Evolutionary conservation across 2,888 invertebrate species (phyloP), one percentile per base, ranked within the genome.

Genomic region (Rugalucina vietnamica): DNA sequence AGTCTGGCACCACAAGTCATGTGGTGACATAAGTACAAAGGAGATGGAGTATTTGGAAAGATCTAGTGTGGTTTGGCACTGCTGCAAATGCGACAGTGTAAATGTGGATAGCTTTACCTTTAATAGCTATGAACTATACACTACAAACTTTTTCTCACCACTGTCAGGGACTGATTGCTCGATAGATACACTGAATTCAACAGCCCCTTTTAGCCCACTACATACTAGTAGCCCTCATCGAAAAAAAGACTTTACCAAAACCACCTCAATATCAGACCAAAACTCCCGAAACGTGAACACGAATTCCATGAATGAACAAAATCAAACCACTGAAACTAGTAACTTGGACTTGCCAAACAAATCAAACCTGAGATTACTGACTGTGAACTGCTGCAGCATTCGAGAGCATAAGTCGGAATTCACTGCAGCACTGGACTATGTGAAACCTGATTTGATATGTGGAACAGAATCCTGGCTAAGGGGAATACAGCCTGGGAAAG

Each of bases 71-170:
- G 79, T 73, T 0, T 79, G 79, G 79, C 43, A 29, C 14, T 79
- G 73, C 24, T 79, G 73, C 27, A 79, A 10, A 24, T 79, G 79
- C 32, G n/a, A 79, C 18, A 79, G 79, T 37, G 43, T 73, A 14
- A 79, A 79, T 34, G 43, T 79, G 18, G 79, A 79, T 34, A 65
- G n/a, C 24, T 79, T 79, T 24, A 79, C 79, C 24, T 73, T 65
- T 27, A 39, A 73, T n/a, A 79, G 79, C 34, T 79, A 32, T 54
- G 65, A 79, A 57, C 73, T 79, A n/a, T 18, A 39, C 21, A 73
- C 73, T 0, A 36, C 32, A 65, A 79, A 73, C 34, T 3, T 73
- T 1, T 79, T 73, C 36, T 32, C 18, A 12, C 79, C 79, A 18
- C 32, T 79, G 21, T 39, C 65, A 18, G 65, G 60, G 14, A 60